phyloP scores from a whole-genome alignment of 2,888 invertebrate genomes.

The Glaucopsyche alexis region DNA sequence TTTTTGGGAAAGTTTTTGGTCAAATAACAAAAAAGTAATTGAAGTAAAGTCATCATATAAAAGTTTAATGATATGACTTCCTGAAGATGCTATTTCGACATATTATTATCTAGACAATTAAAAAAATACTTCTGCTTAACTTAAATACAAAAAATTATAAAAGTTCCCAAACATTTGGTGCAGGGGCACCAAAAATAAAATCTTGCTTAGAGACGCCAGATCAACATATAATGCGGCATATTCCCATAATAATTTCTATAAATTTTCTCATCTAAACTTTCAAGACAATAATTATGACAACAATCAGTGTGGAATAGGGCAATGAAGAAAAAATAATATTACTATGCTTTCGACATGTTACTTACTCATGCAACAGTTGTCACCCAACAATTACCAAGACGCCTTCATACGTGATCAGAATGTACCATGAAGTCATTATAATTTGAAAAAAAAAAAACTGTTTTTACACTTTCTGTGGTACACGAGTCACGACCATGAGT shows the following conservation, averaged over 20 bases:
- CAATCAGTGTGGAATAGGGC: not conserved
- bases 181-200: no score
- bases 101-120: not conserved
- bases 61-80: not conserved
- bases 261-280: no score
- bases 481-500: not conserved
- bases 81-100: not conserved
- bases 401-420: not conserved
- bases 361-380: not conserved
- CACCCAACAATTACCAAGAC: conserved; percentile 8
- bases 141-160: not conserved
- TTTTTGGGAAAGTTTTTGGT: conserved; percentile 5
- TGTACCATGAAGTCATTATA: not conserved
- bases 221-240: no score
- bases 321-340: not conserved
- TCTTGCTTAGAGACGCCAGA: no score
- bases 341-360: not conserved
- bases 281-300: not conserved
- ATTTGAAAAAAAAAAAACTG: not conserved
- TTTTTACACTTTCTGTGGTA: not conserved
- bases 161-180: no score
- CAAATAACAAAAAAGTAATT: conserved; percentile 3
- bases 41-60: not conserved
- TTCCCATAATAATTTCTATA: no score
- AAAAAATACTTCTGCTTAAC: not conserved